Percentiles rank a stretch among this genome's conserved stretches.
Conservation (phyloP, 1,140 invertebrate species). For the Drosophila punjabiensis region DNA sequence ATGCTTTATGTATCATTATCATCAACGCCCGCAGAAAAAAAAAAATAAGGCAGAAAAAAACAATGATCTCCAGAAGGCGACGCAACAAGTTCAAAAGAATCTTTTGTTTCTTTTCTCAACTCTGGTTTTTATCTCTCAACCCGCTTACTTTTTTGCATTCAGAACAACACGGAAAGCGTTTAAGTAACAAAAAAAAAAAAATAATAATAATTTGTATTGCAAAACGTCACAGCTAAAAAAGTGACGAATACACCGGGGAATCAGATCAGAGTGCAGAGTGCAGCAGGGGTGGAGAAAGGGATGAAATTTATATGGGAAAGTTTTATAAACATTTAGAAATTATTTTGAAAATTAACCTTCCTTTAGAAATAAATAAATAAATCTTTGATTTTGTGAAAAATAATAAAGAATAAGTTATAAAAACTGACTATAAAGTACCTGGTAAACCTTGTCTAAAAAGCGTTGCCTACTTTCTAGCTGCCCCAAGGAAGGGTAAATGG, state of each 20-base stretch:
- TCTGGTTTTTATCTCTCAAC: constrained; percentile 5
- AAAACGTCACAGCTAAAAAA: constrained; percentile 50
- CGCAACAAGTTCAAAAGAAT: constrained; percentile 64
- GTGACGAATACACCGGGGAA: constrained; percentile 31
- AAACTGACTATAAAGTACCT: no score
- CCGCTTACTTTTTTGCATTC: constrained; percentile 38
- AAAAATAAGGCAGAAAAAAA: constrained; percentile 4
- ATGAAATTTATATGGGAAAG: no score
- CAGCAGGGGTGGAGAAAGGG: not conserved
- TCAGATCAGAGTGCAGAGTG: not conserved
- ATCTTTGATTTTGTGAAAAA: accelerated
- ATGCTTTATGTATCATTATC: constrained; percentile 53
- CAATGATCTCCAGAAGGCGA: constrained; percentile 33
- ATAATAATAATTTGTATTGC: constrained; percentile 14
- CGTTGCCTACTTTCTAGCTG: not conserved
- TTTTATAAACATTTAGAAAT: not conserved
- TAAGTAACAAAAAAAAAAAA: constrained; percentile 39
- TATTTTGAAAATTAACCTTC: not conserved
- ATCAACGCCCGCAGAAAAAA: constrained; percentile 9
- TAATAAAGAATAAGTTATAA: not conserved
- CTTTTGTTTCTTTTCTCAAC: constrained; percentile 41
- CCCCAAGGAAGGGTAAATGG: accelerated
- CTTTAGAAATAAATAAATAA: not conserved
- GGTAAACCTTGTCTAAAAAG: not conserved
- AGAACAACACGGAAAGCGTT: constrained; percentile 65